Percentiles rank a stretch among this genome's conserved stretches.
phyloP scores from a whole-genome alignment of 1,140 invertebrate species.

The Yoshiicerus persimilis region DNA sequence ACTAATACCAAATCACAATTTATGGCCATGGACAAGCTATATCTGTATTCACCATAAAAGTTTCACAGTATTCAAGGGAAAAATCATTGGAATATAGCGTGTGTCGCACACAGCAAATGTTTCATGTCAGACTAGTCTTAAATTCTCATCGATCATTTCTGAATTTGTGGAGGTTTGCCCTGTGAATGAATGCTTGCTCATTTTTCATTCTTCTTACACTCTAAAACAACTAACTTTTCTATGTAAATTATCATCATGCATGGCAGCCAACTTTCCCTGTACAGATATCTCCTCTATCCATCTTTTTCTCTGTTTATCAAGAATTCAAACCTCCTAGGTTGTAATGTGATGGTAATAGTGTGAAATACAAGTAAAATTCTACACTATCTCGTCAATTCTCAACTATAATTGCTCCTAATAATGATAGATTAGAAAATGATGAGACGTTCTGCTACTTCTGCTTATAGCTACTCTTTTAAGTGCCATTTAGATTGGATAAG shows the following conservation, averaged over 20 bases:
- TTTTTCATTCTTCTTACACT: not conserved
- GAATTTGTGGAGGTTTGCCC: not conserved
- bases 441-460: not conserved
- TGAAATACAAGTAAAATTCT: slow-evolving; percentile 11
- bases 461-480: not conserved
- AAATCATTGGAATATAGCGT: slow-evolving; percentile 5
- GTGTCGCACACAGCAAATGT: not conserved
- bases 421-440: slow-evolving; percentile 17
- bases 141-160: not conserved
- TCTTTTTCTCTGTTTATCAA: not conserved
- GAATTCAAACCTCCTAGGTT: not conserved
- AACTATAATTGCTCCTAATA: not conserved
- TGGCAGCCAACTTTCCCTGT: not conserved
- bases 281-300: not conserved
- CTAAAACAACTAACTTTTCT: not conserved
- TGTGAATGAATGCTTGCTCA: not conserved
- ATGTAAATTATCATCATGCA: not conserved
- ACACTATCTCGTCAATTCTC: not conserved
- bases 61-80: not conserved
- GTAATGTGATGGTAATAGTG: not conserved
- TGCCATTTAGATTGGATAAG: too few relatives aligned
- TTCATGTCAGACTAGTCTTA: not conserved
- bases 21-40: too few relatives aligned
- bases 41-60: too few relatives aligned
- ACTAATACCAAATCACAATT: too few relatives aligned